Percentiles rank a stretch among this genome's conserved stretches.
phyloP scores from a whole-genome alignment of 2,113 vertebrate genomes.

The Polypterus senegalus region DNA sequence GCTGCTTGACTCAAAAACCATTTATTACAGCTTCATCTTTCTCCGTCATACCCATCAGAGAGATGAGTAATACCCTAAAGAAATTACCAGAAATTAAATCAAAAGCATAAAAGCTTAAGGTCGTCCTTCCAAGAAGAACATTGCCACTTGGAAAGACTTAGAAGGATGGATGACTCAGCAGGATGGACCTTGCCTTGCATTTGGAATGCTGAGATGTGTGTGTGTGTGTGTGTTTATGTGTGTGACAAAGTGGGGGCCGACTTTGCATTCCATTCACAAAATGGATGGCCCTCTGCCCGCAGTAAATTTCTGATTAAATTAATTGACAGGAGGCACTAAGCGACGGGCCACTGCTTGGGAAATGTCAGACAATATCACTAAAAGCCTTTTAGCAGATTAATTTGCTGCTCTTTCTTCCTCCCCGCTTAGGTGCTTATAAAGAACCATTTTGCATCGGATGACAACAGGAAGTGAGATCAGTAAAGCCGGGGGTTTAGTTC shows the following conservation, averaged over 20 bases:
- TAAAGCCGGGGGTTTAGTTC: too few relatives aligned
- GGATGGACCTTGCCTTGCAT: not conserved
- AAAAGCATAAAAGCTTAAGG: conserved; percentile 9
- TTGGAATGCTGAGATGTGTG: conserved; percentile 1
- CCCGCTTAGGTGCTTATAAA: conserved; percentile 45
- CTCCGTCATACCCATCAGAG: conserved; percentile 8
- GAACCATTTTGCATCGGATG: conserved; percentile 1
- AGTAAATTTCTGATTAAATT: conserved; percentile 59
- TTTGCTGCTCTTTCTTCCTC: conserved; percentile 45
- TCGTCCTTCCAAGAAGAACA: conserved; percentile 16
- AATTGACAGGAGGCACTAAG: conserved; percentile 51
- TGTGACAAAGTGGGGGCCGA: conserved; percentile 11
- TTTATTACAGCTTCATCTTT: not conserved
- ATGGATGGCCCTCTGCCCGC: conserved; percentile 61
- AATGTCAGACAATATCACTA: conserved; percentile 62
- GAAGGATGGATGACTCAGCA: conserved; percentile 32
- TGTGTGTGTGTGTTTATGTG: not conserved
- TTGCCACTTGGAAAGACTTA: conserved; percentile 22
- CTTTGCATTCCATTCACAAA: conserved; percentile 48
- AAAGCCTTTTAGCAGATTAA: conserved; percentile 72
- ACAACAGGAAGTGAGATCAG: too few relatives aligned
- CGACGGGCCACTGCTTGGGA: conserved; percentile 27
- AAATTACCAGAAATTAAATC: conserved; percentile 24
- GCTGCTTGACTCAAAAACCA: not conserved
- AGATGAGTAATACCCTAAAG: conserved; percentile 16